Conservation (phyloP, 2,113 vertebrate species). For the Petromus typicus region DNA sequence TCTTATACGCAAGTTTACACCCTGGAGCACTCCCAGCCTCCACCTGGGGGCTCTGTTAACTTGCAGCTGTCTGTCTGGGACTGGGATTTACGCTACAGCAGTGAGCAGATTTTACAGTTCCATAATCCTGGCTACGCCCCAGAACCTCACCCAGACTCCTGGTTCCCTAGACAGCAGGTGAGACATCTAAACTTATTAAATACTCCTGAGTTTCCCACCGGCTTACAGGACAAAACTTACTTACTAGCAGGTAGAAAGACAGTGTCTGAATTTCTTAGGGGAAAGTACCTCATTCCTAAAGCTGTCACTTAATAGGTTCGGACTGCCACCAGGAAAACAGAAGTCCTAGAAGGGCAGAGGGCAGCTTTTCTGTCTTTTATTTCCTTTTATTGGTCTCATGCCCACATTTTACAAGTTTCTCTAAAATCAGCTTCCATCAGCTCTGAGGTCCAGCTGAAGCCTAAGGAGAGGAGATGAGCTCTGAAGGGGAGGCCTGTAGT, state of each 20-base stretch:
- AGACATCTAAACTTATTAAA: conserved; percentile 54
- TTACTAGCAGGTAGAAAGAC: background rate
- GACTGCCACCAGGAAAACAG: background rate
- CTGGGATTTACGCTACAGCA: conserved; percentile 92
- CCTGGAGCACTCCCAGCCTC: conserved; percentile 70
- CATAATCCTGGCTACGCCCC: conserved; percentile 86
- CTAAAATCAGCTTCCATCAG: conserved; percentile 43
- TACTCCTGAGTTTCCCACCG: conserved; percentile 4
- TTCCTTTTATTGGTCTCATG: background rate
- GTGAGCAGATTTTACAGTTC: conserved; percentile 88
- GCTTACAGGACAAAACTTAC: too few species aligned
- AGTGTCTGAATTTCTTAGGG: background rate
- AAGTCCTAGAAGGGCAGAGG: background rate
- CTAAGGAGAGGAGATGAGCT: background rate
- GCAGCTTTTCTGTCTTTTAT: background rate
- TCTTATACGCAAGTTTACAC: conserved; percentile 89
- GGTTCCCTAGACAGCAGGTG: conserved; percentile 86
- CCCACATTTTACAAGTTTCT: conserved; percentile 14
- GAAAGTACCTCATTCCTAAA: background rate
- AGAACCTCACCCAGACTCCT: conserved; percentile 78
- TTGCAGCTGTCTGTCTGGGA: conserved; percentile 88
- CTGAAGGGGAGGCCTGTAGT: background rate
- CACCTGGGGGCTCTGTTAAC: conserved; percentile 38
- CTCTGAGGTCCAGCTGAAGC: background rate
- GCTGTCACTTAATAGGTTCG: background rate